These are phyloP conservation scores for Diabrotica undecimpunctata DNA, from an alignment of 1,140 invertebrate genomes.

Conservation along the genomic window DNA sequence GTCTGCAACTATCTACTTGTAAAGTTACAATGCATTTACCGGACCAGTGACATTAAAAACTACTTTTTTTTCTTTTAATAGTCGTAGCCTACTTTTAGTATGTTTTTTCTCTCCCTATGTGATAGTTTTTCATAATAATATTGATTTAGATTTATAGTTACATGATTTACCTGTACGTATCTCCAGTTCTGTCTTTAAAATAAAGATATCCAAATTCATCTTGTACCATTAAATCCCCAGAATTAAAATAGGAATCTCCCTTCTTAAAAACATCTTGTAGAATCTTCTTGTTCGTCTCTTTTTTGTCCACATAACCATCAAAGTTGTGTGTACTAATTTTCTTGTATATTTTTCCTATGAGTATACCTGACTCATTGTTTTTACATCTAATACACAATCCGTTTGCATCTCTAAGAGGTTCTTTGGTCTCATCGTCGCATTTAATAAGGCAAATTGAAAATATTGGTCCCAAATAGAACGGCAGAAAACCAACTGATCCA, in stretches of 20 bases:
- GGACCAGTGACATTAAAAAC: no score
- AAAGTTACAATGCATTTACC: no score
- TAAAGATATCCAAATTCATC: conserved; percentile 92
- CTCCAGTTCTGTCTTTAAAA: conserved; percentile 93
- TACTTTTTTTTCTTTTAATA: no score
- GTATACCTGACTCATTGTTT: conserved; percentile 67
- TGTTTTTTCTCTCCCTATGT: no score
- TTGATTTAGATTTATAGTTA: no score
- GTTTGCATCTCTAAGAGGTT: conserved; percentile 67
- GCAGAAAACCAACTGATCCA: conserved; percentile 92
- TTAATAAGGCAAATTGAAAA: conserved; percentile 74
- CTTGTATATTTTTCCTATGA: conserved; percentile 76
- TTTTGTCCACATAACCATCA: conserved; percentile 81
- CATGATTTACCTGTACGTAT: conserved; percentile 75
- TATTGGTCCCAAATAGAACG: conserved; percentile 59
- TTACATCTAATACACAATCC: conserved; percentile 74
- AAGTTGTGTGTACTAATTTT: conserved; percentile 66
- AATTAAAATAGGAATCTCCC: conserved; percentile 89
- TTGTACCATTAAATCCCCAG: conserved; percentile 87
- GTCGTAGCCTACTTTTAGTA: no score
- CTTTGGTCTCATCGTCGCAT: conserved; percentile 77
- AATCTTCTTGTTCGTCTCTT: conserved; percentile 91
- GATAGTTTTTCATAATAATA: no score
- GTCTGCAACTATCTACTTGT: no score
- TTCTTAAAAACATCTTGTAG: conserved; percentile 76